Evolutionary conservation across 2,888 invertebrate genomes (phyloP).

Genomic region (Rhamphomyia laevipes): DNA sequence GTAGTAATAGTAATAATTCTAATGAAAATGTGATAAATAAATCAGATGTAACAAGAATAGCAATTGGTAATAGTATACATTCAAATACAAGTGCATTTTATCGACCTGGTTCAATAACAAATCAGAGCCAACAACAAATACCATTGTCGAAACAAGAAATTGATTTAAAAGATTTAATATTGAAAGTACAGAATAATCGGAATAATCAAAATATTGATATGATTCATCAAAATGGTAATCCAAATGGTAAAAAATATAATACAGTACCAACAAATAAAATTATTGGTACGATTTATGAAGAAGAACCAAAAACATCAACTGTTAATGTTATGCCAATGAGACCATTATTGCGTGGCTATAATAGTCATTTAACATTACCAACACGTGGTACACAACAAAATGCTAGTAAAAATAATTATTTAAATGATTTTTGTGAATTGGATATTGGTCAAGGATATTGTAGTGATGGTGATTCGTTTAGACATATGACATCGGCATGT

Average conservation of each 20-base stretch:
- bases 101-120: slow-evolving; percentile 55
- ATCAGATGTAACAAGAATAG: slow-evolving; percentile 22
- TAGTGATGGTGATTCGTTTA: slow-evolving; percentile 77
- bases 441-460: slow-evolving; percentile 64
- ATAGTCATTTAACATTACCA: slow-evolving; percentile 55
- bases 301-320: slow-evolving; percentile 5
- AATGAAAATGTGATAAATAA: too few relatives aligned
- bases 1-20: too few relatives aligned
- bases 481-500: slow-evolving; percentile 22
- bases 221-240: slow-evolving; percentile 31
- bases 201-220: slow-evolving; percentile 32
- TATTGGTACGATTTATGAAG: slow-evolving; percentile 12
- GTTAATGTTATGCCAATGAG: slow-evolving; percentile 61
- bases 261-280: slow-evolving; percentile 13
- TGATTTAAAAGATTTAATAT: too few relatives aligned
- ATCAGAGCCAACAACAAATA: slow-evolving; percentile 26
- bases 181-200: slow-evolving; percentile 33
- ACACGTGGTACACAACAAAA: slow-evolving; percentile 30
- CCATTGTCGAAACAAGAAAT: too few relatives aligned
- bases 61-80: slow-evolving; percentile 48
- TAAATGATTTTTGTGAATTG: slow-evolving; percentile 52
- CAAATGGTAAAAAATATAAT: slow-evolving; percentile 38
- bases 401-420: slow-evolving; percentile 21
- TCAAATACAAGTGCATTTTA: slow-evolving; percentile 64
- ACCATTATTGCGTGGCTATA: slow-evolving; percentile 62